phyloP scores from a whole-genome alignment of 2,888 invertebrate species.

The Thysanoteuthis rhombus region DNA sequence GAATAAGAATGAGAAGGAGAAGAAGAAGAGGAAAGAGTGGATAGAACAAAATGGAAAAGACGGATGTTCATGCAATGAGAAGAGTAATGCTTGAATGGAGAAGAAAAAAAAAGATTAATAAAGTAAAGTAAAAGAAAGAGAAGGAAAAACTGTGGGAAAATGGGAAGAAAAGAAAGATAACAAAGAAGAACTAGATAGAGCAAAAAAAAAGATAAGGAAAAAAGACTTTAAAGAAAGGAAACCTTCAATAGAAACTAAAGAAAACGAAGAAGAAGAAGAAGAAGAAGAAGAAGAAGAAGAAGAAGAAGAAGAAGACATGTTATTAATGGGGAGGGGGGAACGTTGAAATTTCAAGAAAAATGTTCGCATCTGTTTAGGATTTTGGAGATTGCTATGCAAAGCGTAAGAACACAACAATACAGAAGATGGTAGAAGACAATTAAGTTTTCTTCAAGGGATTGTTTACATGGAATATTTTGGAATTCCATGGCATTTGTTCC shows the following conservation, averaged over 20 bases:
- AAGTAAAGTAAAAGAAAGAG: not conserved
- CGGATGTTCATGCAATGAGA: too few species aligned
- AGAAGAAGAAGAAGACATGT: not conserved
- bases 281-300: not conserved
- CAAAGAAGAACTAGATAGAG: not conserved
- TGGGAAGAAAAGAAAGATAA: not conserved
- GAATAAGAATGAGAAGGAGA: too few species aligned
- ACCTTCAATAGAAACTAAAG: too few species aligned
- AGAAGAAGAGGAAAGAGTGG: too few species aligned
- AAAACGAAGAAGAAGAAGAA: not conserved
- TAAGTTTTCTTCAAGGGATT: not conserved
- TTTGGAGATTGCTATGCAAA: not conserved
- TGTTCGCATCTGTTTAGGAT: not conserved
- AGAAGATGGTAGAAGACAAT: not conserved
- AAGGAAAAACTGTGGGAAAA: not conserved
- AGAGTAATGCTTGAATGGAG: too few species aligned
- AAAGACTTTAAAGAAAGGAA: too few species aligned
- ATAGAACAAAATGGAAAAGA: too few species aligned
- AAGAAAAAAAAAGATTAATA: not conserved
- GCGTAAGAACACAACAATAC: not conserved
- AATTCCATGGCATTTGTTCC: not conserved
- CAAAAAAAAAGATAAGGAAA: not conserved
- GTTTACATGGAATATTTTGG: not conserved
- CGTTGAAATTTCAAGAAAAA: not conserved
- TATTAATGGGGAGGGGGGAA: accelerated